Evolutionary conservation across 2,797 vertebrate genomes (phyloP), one percentile per base, ranked within the genome.

Genomic region (Notolepis coatsorum): DNA sequence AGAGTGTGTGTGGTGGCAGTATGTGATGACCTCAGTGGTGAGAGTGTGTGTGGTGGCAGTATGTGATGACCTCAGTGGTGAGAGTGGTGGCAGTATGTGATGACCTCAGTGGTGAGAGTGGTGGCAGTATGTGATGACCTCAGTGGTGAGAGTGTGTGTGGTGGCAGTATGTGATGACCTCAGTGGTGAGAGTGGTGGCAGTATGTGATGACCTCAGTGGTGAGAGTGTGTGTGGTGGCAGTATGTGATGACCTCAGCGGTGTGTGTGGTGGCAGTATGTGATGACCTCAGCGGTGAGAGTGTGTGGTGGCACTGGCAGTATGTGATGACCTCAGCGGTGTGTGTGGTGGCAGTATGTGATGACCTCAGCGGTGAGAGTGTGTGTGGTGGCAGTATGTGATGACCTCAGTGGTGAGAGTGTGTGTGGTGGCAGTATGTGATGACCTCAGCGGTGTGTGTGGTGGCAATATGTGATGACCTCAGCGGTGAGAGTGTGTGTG

Each of bases 1-100:
- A 1, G 87, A 86, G n/a, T n/a, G n/a, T n/a, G n/a, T n/a, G 73
- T 75, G 85, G 66, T 91, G 91, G 2, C 85, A 73, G 54, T 91
- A 88, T 1, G 87, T 51, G 68, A n/a, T n/a, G n/a, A n/a, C n/a
- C n/a, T n/a, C n/a, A n/a, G n/a, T n/a, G n/a, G n/a, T n/a, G n/a
- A n/a, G n/a, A n/a, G n/a, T n/a, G n/a, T n/a, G n/a, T n/a, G n/a
- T n/a, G n/a, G n/a, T n/a, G n/a, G 37, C 17, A 17, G 20, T 6
- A 68, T 60, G 50, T 73, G 33, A 15, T 27, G 52, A 58, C 55
- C 57, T 79, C 74, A 90, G 74, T 84, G 84, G 31, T 27, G 84
- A 1, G 87, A 86, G 73, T 75, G 85, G 66, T 91, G 91, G 2
- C 85, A 73, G 54, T 91, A 88, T 1, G 87, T 51, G 68, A n/a